Evolutionary conservation across 2,113 vertebrate genomes (phyloP).

Genomic region (Entomyzon cyanotis): DNA sequence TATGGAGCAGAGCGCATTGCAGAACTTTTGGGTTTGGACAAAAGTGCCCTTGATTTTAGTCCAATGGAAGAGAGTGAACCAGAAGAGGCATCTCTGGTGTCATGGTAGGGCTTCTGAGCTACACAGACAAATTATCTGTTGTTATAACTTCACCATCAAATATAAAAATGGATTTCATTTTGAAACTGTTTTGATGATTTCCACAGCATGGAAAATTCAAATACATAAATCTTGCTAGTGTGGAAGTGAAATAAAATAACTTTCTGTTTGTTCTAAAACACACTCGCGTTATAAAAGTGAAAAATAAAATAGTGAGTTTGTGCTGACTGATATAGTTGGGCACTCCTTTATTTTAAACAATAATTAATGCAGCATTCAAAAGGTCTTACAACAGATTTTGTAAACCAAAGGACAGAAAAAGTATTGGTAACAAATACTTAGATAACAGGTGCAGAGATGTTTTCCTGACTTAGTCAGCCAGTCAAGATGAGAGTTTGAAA

Average conservation of each 20-base stretch:
- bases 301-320: neutral
- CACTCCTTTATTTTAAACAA: neutral
- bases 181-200: neutral
- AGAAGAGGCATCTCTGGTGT: slow-evolving; percentile 90
- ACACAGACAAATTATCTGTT: neutral
- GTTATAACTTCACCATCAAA: neutral
- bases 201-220: neutral
- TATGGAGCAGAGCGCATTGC: slow-evolving; percentile 96
- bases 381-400: neutral
- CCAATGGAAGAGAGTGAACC: slow-evolving; percentile 87
- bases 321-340: neutral
- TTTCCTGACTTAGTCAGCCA: neutral
- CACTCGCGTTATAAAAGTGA: neutral
- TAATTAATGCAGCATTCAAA: neutral
- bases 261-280: neutral
- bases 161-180: neutral
- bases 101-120: slow-evolving; percentile 79
- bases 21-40: slow-evolving; percentile 94
- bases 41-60: slow-evolving; percentile 95
- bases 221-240: neutral
- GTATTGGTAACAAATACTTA: neutral
- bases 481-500: neutral
- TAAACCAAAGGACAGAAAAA: neutral
- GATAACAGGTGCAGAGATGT: neutral
- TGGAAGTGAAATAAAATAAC: neutral